phyloP scores from a whole-genome alignment of 2,113 vertebrate species.

The Cranoglanis bouderius region DNA sequence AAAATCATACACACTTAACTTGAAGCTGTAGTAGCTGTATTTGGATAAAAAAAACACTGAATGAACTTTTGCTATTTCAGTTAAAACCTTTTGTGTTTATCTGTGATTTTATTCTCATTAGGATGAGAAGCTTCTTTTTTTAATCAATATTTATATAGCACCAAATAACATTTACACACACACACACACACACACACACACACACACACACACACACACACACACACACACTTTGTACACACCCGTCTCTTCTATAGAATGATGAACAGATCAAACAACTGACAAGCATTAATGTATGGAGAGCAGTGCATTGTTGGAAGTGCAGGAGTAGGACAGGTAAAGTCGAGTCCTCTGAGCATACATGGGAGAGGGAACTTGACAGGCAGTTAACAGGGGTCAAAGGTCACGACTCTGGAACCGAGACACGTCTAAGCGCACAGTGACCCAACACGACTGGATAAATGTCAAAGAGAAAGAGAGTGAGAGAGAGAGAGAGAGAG shows the following conservation, averaged over 20 bases:
- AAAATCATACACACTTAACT: too few relatives aligned
- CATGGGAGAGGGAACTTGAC: neutral
- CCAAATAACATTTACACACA: neutral
- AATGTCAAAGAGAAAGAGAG: slow-evolving; percentile 26
- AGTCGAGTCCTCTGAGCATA: neutral
- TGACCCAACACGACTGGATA: slow-evolving; percentile 31
- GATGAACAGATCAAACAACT: neutral
- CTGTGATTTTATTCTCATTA: too few relatives aligned
- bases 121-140: neutral
- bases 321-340: neutral
- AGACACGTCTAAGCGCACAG: slow-evolving; percentile 27
- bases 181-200: too few relatives aligned
- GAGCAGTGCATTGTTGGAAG: slow-evolving; percentile 1
- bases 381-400: slow-evolving; percentile 48
- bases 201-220: neutral
- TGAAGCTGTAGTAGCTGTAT: too few relatives aligned
- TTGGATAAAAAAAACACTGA: too few relatives aligned
- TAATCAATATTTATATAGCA: neutral
- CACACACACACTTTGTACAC: neutral
- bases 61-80: too few relatives aligned
- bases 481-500: slow-evolving; percentile 13
- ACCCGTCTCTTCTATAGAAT: neutral
- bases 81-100: neutral
- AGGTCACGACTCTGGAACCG: slow-evolving; percentile 6
- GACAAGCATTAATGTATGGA: neutral